These are phyloP conservation scores for Tetramorium parvispinum DNA, from an alignment of 1,140 invertebrate species.

Conservation along the genomic window DNA sequence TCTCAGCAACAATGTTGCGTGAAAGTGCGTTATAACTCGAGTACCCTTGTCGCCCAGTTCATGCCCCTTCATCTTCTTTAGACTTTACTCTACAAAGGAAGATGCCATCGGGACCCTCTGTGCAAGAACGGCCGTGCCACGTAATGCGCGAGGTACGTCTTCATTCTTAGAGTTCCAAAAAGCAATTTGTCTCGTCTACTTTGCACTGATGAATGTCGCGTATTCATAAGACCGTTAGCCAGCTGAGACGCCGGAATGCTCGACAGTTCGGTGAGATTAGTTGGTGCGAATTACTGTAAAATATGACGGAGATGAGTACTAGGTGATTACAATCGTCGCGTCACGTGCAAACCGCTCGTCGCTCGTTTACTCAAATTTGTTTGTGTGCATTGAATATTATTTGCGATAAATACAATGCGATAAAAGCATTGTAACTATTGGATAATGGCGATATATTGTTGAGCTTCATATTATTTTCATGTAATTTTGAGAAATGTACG, in stretches of 20 bases:
- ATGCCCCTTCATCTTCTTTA: slow-evolving; percentile 17
- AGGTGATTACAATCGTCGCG: slow-evolving; percentile 11
- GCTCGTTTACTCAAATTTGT: slow-evolving; percentile 17
- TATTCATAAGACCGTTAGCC: slow-evolving; percentile 24
- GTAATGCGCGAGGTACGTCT: slow-evolving; percentile 4
- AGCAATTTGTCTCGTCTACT: slow-evolving; percentile 56
- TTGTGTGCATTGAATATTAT: slow-evolving; percentile 30
- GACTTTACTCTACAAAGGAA: slow-evolving; percentile 17
- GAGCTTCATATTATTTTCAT: background rate
- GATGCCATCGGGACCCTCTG: slow-evolving; percentile 21
- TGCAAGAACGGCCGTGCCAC: background rate
- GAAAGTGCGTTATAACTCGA: slow-evolving; percentile 51
- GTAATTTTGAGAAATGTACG: slow-evolving; percentile 3
- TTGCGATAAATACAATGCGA: slow-evolving; percentile 25
- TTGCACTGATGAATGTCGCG: slow-evolving; percentile 43
- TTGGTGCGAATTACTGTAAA: slow-evolving; percentile 49
- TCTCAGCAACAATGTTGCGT: slow-evolving; percentile 57
- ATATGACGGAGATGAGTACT: slow-evolving; percentile 19
- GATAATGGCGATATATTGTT: background rate
- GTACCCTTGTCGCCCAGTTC: slow-evolving; percentile 11
- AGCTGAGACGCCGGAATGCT: slow-evolving; percentile 32
- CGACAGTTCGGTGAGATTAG: slow-evolving; percentile 35
- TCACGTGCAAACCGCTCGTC: slow-evolving; percentile 18
- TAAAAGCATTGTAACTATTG: background rate
- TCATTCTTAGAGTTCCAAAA: slow-evolving; percentile 57